phyloP scores from a whole-genome alignment of 2,797 vertebrate species.

The Vespertilio murinus region DNA sequence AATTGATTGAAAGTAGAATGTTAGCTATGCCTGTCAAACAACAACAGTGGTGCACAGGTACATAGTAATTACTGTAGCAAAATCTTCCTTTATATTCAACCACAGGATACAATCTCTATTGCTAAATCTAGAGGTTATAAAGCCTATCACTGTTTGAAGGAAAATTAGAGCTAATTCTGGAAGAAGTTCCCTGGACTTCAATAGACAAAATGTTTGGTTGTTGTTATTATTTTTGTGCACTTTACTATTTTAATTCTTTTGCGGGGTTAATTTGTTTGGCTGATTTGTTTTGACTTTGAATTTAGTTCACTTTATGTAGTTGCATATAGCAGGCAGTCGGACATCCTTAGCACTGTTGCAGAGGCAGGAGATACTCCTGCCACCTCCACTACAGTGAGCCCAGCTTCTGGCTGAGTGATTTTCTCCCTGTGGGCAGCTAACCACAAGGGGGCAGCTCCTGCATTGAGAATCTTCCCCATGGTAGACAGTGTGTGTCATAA shows the following conservation, averaged over 20 bases:
- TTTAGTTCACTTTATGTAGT: conserved; percentile 33
- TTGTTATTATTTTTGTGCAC: background rate
- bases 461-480: too few relatives aligned
- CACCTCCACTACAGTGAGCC: too few relatives aligned
- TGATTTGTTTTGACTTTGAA: background rate
- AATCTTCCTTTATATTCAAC: background rate
- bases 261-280: background rate
- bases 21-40: background rate
- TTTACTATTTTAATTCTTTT: background rate
- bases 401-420: too few relatives aligned
- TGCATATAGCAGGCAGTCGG: background rate
- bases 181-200: background rate
- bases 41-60: background rate
- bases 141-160: background rate
- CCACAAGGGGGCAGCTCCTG: too few relatives aligned
- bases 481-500: too few relatives aligned
- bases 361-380: too few relatives aligned
- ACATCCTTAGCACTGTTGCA: too few relatives aligned
- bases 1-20: background rate
- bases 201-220: background rate
- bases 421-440: too few relatives aligned
- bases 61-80: background rate
- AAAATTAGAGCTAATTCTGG: background rate
- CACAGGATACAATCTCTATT: background rate
- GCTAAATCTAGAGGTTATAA: background rate